Evolutionary conservation across 2,113 vertebrate species (phyloP).

Genomic region (Aegotheles bennettii): DNA sequence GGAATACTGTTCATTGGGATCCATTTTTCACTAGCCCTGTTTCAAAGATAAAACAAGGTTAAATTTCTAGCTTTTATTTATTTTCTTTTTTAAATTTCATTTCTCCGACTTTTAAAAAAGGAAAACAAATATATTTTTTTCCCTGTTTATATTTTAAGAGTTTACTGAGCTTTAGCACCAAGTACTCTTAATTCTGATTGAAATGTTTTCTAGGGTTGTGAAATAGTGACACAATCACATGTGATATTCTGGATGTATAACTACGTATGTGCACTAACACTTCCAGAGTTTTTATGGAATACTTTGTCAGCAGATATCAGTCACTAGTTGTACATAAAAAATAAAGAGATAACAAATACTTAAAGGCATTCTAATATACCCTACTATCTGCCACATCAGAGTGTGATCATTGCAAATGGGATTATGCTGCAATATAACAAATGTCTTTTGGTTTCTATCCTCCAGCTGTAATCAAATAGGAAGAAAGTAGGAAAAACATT

Average conservation of each 20-base stretch:
- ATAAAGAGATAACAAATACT: conserved; percentile 4
- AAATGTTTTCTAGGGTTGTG: background rate
- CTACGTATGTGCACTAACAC: background rate
- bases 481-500: background rate
- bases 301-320: background rate
- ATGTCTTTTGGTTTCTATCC: conserved; percentile 13
- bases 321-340: background rate
- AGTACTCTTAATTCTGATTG: background rate
- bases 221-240: background rate
- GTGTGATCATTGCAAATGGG: background rate
- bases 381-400: background rate
- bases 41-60: background rate
- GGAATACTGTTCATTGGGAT: background rate
- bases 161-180: background rate
- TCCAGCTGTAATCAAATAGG: background rate
- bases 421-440: conserved; percentile 14
- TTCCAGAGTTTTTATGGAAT: background rate
- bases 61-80: background rate
- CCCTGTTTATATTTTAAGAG: background rate
- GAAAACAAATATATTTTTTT: too few relatives aligned
- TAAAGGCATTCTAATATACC: background rate
- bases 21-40: background rate
- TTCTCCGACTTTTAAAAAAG: background rate
- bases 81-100: background rate
- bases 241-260: background rate